Base-by-base conservation (phyloP, 2,113 vertebrate genomes). In the Ophthalmolycus amberensis region DNA sequence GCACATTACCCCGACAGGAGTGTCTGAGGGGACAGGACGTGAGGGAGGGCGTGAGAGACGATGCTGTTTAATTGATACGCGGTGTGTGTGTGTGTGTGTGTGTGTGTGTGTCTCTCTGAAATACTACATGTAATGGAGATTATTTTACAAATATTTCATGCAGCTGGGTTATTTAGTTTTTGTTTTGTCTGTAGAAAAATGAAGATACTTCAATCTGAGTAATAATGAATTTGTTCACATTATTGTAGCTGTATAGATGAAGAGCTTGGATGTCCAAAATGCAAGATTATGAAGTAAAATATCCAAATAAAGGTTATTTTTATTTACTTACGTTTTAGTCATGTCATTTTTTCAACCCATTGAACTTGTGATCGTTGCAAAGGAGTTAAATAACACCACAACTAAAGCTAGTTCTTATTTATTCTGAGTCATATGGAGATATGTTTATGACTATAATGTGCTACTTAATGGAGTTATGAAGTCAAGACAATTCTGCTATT, bases 1-100 rank as follows among this genome's bases (percentile, higher is more conserved):
- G 91, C 89, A 83, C 66, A 92, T 88, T 92, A 95, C 82, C 93
- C 93, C 90, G 87, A 93, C 89, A 77, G 80, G 91, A 88, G 92
- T 90, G 90, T 92, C 89, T 92, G 91, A 91, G 85, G 93, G 92
- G 93, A 92, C 92, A 90, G 90, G 92, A 92, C 86, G 80, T 90
- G 82, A 92, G 92, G 90, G 93, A 90, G 83, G 73, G 80, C 12
- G 85, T 90, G 77, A 70, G 88, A 85, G 79, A 89, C 76, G 67
- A 82, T 85, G 86, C 77, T 82, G 65, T 90, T 93, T 93, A 93
- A 94, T 90, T 91, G 91, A 85, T 92, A 85, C 65, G 38, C 42
- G 25, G 42, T 44, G 0, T 76, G 27, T 52, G 71, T 74, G 71
- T 69, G 11, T 65, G 58, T 32, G 40, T 27, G 48, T 62, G 27